Evolutionary conservation across 2,113 vertebrate species (phyloP), one percentile per base, ranked within the genome.

Genomic region (Pituophis catenifer): DNA sequence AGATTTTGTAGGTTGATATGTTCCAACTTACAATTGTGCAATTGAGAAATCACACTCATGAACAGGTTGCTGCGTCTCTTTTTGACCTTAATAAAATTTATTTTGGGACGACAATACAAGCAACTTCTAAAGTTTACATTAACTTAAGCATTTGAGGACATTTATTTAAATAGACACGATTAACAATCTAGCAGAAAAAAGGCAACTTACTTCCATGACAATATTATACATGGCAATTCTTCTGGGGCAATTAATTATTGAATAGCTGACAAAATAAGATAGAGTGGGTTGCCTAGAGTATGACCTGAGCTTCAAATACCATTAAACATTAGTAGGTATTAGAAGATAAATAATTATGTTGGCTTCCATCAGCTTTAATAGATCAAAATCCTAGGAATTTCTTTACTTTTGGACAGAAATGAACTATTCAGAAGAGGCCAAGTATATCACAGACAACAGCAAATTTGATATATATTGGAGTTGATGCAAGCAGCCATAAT

Each of bases 181-280:
- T 89, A 93, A 92, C 91, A 90, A 0, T 75, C 48, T 93, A 94
- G 81, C 93, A 96, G 95, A 93, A 95, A 94, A 93, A 93, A 93
- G 93, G 93, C 95, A 95, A 95, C 96, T 96, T 95, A 70, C 89
- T 92, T 48, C 29, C 24, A 19, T 0, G 13, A 50, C 93, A 57
- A 94, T 48, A 55, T 96, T 96, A 95, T 93, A 12, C 75, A 94
- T 95, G 90, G 91, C 86, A 88, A 54, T 91, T 44, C 85, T 92
- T 92, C 53, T 88, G 94, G 58, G 93, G 52, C 94, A 94, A 33
- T 91, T 93, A 91, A 92, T 93, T 95, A 92, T 90, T 95, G 81
- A 75, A 33, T 10, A 90, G 9, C 95, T 97, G 95, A 75, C 92
- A 93, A 9, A 90, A 70, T 33, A 89, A 96, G 93, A 93, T 96